Percentiles rank a stretch among this genome's conserved stretches.
Evolutionary conservation across 2,888 invertebrate species (phyloP).

Genomic region (Phengaris arion): DNA sequence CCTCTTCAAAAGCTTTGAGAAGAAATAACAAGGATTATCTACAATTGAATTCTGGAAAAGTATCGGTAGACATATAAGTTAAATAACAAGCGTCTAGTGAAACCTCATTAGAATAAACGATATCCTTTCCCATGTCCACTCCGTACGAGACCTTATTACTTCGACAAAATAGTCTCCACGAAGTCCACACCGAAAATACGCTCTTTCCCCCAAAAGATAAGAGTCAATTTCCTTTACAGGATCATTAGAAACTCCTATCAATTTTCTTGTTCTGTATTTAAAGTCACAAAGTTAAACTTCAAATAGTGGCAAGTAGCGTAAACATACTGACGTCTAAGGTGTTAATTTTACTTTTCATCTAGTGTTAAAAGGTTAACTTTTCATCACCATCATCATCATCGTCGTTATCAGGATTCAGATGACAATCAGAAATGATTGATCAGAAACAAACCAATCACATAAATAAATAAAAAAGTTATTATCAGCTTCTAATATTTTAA

Average conservation of each 20-base stretch:
- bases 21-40: conserved; percentile 18
- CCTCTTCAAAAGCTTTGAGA: neutral
- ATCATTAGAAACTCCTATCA: conserved; percentile 32
- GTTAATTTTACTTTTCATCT: neutral
- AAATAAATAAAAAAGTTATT: no score
- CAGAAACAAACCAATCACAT: no score
- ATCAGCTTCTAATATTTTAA: no score
- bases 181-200: conserved; percentile 47
- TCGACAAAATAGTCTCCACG: conserved; percentile 77
- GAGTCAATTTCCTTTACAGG: conserved; percentile 46
- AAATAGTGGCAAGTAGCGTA: conserved; percentile 7
- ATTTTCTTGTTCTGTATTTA: conserved; percentile 38
- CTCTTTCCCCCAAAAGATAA: conserved; percentile 46
- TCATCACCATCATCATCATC: neutral
- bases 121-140: conserved; percentile 79
- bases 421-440: neutral
- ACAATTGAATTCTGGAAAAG: conserved; percentile 27
- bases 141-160: conserved; percentile 75
- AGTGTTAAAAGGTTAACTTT: no score
- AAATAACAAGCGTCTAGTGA: conserved; percentile 56
- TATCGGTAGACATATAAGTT: conserved; percentile 37
- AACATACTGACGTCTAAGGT: conserved; percentile 2
- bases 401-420: neutral
- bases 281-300: conserved; percentile 34
- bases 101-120: conserved; percentile 80